A percentile compares a stretch with the other conserved stretches of the same genome.
These are phyloP conservation scores for Euthynnus affinis DNA, from an alignment of 2,797 vertebrate genomes.

Conservation along the genomic window DNA sequence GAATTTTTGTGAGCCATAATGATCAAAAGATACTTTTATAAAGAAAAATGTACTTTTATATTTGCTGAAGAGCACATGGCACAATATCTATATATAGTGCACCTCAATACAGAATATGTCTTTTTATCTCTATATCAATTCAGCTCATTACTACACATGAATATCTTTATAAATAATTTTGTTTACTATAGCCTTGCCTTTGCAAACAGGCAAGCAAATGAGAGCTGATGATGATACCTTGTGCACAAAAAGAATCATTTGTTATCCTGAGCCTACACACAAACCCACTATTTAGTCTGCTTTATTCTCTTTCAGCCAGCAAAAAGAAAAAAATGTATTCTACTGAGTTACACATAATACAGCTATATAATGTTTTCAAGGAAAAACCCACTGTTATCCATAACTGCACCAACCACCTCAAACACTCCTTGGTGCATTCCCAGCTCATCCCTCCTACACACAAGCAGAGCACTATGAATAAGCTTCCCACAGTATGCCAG, in stretches of 20 bases:
- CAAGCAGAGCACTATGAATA: conserved; percentile 64
- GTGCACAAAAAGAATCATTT: conserved; percentile 14
- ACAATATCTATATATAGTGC: background rate
- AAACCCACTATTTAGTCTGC: conserved; percentile 24
- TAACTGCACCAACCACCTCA: conserved; percentile 61
- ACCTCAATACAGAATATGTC: background rate
- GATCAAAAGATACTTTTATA: background rate
- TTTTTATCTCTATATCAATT: background rate
- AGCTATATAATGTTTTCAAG: conserved; percentile 64
- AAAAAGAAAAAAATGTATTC: conserved; percentile 17
- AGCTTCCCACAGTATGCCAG: conserved; percentile 61
- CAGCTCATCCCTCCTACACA: conserved; percentile 74
- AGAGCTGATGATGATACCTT: conserved; percentile 3
- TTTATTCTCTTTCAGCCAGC: conserved; percentile 33
- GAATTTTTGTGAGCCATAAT: background rate
- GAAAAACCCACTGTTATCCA: conserved; percentile 57
- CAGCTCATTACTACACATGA: background rate
- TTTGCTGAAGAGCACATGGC: background rate
- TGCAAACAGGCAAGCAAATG: conserved; percentile 13
- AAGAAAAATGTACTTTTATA: rapidly evolving
- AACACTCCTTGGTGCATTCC: conserved; percentile 65
- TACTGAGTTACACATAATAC: conserved; percentile 52
- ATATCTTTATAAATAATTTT: conserved; percentile 6
- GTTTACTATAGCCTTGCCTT: background rate
- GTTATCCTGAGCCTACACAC: conserved; percentile 7